Percentiles rank a stretch among this genome's conserved stretches.
phyloP scores from a whole-genome alignment of 2,113 vertebrate genomes.

The Parus major region DNA sequence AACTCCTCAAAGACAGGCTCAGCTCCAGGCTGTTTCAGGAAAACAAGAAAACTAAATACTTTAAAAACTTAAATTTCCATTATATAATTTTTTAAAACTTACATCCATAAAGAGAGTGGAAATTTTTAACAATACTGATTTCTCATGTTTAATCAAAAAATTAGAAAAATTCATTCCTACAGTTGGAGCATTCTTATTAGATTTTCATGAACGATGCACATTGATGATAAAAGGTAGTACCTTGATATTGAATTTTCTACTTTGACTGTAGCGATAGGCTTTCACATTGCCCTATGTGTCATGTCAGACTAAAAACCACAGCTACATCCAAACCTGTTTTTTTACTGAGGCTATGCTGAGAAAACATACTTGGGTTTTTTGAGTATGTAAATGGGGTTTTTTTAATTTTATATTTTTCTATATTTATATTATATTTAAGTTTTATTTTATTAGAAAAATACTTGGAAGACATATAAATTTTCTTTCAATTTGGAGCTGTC shows the following conservation, averaged over 20 bases:
- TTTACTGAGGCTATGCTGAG: not conserved
- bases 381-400: not conserved
- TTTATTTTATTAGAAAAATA: not conserved
- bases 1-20: not conserved
- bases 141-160: not conserved
- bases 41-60: not conserved
- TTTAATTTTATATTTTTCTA: not conserved
- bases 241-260: not conserved
- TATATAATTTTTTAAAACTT: accelerated
- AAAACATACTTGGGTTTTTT: not conserved
- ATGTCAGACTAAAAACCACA: not conserved
- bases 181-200: not conserved
- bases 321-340: not conserved
- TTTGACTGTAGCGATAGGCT: not conserved
- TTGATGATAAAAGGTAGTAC: not conserved
- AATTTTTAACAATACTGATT: not conserved
- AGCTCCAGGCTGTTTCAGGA: not conserved
- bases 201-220: not conserved
- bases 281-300: not conserved
- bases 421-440: no score
- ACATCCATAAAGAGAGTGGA: not conserved
- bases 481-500: not conserved
- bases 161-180: accelerated
- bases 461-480: not conserved
- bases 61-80: not conserved